phyloP scores from a whole-genome alignment of 2,888 invertebrate genomes.

The Rhogogaster chlorosoma region DNA sequence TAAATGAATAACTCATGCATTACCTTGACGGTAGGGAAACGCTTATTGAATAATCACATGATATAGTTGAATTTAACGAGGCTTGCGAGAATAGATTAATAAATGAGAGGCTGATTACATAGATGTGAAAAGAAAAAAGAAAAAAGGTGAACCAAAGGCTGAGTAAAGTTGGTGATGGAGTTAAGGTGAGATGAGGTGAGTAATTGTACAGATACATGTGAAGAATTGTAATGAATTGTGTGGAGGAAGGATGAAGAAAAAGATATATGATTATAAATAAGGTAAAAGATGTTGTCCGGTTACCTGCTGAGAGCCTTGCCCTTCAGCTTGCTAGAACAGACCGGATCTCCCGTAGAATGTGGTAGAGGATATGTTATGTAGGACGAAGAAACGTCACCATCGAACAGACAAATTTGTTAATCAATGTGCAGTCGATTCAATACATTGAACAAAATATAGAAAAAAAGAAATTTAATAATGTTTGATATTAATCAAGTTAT shows the following conservation, averaged over 20 bases:
- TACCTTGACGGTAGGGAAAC: constrained; percentile 6
- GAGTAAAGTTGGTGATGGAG: constrained; percentile 25
- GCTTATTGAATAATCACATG: not conserved
- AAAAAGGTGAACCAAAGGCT: constrained; percentile 34
- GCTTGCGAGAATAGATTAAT: constrained; percentile 9
- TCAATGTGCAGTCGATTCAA: constrained; percentile 52
- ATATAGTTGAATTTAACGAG: constrained; percentile 6
- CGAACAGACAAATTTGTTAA: constrained; percentile 68
- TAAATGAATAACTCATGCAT: constrained; percentile 17
- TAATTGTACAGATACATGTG: constrained; percentile 46
- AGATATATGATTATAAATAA: constrained; percentile 59
- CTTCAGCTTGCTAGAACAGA: constrained; percentile 88
- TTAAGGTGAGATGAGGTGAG: constrained; percentile 50
- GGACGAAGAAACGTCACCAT: constrained; percentile 71
- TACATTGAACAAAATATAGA: not conserved
- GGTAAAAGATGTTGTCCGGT: constrained; percentile 78
- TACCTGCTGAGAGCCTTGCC: constrained; percentile 90
- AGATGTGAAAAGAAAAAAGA: constrained; percentile 6
- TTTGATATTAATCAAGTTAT: not conserved
- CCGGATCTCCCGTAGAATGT: constrained; percentile 75
- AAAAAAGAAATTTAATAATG: not conserved
- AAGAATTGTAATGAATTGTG: constrained; percentile 56
- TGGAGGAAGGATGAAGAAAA: constrained; percentile 58
- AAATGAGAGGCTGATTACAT: constrained; percentile 4
- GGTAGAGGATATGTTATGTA: constrained; percentile 71